Conservation (phyloP, 2,113 vertebrate genomes). For the Corynorhinus townsendii region DNA sequence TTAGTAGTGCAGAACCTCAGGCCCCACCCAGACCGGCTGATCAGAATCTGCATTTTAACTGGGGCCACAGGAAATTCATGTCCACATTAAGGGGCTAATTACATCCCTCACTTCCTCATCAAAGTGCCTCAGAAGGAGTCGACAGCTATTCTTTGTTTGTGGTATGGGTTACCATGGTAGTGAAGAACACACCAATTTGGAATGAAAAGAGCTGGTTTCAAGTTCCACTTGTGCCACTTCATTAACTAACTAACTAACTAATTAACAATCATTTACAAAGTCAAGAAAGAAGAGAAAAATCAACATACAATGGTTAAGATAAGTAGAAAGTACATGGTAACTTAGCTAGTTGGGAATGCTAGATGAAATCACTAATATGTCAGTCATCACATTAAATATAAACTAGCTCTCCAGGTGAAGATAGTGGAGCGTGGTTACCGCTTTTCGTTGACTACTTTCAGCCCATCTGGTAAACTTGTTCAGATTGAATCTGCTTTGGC, state of each 20-base stretch:
- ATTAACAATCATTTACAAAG: neutral
- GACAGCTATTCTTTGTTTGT: neutral
- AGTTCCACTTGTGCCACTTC: neutral
- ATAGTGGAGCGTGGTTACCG: too few relatives aligned
- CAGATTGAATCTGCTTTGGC: too few relatives aligned
- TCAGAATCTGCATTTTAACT: neutral
- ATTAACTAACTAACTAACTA: too few relatives aligned
- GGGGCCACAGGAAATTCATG: rapidly evolving
- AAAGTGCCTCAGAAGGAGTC: neutral
- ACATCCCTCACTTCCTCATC: neutral
- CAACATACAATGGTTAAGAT: neutral
- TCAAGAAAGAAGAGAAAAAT: neutral
- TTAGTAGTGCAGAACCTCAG: rapidly evolving
- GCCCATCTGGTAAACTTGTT: too few relatives aligned
- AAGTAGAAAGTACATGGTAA: neutral
- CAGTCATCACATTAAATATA: neutral
- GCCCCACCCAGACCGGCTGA: neutral
- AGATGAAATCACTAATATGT: neutral
- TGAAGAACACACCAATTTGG: neutral
- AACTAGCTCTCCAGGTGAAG: neutral
- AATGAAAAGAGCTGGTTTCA: neutral
- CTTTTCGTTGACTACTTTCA: too few relatives aligned
- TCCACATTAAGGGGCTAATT: rapidly evolving
- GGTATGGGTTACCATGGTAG: neutral
- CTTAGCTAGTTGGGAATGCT: neutral